Evolutionary conservation across 2,888 invertebrate species (phyloP), one percentile per base, ranked within the genome.

Genomic region (Autographa pulchrina): DNA sequence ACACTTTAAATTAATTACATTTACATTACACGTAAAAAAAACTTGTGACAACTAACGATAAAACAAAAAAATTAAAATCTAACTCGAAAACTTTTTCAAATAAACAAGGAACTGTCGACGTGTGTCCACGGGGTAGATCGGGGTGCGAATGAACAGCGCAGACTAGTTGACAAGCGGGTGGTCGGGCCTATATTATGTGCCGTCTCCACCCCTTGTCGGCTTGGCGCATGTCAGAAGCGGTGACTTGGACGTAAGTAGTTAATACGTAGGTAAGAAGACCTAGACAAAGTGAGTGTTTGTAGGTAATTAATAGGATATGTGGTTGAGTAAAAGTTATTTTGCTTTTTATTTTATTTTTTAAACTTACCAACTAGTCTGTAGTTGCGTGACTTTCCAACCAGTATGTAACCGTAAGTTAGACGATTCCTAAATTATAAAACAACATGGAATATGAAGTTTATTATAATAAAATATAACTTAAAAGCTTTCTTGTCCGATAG

Each of bases 141-240:
- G 90, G 90, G 89, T 90, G 89, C 87, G 91, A 95, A 86, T 94
- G 94, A 87, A 74, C 81, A 85, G 79, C 80, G 75, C 73, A 72
- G 84, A 48, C 48, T 48, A n/a, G 80, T 86, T 84, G 88, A 85
- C 84, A 85, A 85, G 85, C 85, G 82, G 82, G 80, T 76, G 86
- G 77, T 76, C 80, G 78, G 76, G 72, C 85, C 85, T 85, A 85
- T 86, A 85, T 86, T 86, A 87, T 84, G 86, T 81, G 73, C 66
- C 76, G 76, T 76, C 79, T 83, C 86, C 82, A 88, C 90, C 89
- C 90, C 91, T 88, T 88, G 91, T 87, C 87, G 84, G 81, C 75
- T 84, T 78, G 89, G 87, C 80, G 73, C 84, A 88, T 90, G 85
- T 81, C 78, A 89, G 78, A 85, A 85, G 88, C 86, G 81, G 70